phyloP scores from a whole-genome alignment of 2,888 invertebrate genomes.

The Zonitis immaculata region DNA sequence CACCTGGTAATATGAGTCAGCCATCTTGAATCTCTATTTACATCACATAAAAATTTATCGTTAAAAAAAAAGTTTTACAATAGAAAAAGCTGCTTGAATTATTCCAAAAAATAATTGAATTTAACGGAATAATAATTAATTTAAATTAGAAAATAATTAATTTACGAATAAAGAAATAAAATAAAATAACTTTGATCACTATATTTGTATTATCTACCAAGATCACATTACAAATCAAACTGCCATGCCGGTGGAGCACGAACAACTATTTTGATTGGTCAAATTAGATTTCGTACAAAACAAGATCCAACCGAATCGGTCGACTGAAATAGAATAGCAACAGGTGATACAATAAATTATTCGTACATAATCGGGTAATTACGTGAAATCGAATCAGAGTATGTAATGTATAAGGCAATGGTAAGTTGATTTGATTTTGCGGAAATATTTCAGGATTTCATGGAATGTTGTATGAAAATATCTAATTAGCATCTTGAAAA shows the following conservation, averaged over 20 bases:
- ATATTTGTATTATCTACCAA: conserved; percentile 17
- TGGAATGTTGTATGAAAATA: too few species aligned
- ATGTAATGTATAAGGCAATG: background rate
- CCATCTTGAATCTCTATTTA: conserved; percentile 53
- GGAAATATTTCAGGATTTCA: too few species aligned
- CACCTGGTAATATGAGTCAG: conserved; percentile 64
- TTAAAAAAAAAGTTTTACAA: too few species aligned
- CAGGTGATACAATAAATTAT: background rate
- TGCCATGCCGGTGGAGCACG: conserved; percentile 25
- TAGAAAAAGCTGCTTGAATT: too few species aligned
- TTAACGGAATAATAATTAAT: conserved; percentile 4
- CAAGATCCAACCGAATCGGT: background rate
- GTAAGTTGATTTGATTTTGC: background rate
- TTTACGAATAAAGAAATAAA: background rate
- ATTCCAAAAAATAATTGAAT: conserved; percentile 9
- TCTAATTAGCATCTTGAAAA: too few species aligned
- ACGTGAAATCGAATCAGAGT: background rate
- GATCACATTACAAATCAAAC: conserved; percentile 23
- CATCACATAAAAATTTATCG: conserved; percentile 35
- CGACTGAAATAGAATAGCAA: too few species aligned
- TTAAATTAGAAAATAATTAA: background rate
- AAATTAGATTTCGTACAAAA: background rate
- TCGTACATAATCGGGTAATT: background rate
- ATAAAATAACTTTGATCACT: conserved; percentile 8
- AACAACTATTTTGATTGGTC: conserved; percentile 17